Evolutionary conservation across 2,113 vertebrate genomes (phyloP).

Genomic region (Eubucco bourcierii): DNA sequence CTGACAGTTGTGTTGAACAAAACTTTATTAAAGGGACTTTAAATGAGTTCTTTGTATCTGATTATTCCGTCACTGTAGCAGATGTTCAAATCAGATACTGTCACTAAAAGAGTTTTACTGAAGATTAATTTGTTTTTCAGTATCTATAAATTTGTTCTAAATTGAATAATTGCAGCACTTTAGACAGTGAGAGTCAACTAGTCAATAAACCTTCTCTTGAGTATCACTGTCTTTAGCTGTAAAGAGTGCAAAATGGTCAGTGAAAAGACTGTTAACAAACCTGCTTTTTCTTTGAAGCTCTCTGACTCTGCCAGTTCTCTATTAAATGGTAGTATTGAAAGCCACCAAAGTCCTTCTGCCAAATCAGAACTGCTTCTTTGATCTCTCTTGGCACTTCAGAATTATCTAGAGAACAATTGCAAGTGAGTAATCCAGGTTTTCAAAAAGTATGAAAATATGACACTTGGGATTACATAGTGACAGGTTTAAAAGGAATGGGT

Average conservation of each 20-base stretch:
- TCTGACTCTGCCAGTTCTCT: not conserved
- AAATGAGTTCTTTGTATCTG: not conserved
- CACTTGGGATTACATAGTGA: not conserved
- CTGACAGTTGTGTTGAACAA: not conserved
- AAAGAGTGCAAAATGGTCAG: not conserved
- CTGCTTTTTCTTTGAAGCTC: not conserved
- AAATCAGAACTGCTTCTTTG: not conserved
- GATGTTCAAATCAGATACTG: not conserved
- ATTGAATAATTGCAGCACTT: not conserved
- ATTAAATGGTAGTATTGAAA: not conserved
- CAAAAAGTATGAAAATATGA: not conserved
- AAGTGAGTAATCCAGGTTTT: not conserved
- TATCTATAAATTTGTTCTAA: not conserved
- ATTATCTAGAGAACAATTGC: not conserved
- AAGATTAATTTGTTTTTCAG: not conserved
- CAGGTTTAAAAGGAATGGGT: not conserved
- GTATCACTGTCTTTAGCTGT: not conserved
- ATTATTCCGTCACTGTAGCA: not conserved
- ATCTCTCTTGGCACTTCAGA: not conserved
- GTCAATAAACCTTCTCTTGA: not conserved
- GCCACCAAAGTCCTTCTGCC: not conserved
- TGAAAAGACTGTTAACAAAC: not conserved
- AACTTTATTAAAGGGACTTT: slow-evolving; percentile 23
- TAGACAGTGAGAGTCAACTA: not conserved
- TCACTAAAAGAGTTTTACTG: not conserved